These are phyloP conservation scores for Xestia sexstrigata DNA, from an alignment of 2,888 invertebrate genomes.

Conservation along the genomic window DNA sequence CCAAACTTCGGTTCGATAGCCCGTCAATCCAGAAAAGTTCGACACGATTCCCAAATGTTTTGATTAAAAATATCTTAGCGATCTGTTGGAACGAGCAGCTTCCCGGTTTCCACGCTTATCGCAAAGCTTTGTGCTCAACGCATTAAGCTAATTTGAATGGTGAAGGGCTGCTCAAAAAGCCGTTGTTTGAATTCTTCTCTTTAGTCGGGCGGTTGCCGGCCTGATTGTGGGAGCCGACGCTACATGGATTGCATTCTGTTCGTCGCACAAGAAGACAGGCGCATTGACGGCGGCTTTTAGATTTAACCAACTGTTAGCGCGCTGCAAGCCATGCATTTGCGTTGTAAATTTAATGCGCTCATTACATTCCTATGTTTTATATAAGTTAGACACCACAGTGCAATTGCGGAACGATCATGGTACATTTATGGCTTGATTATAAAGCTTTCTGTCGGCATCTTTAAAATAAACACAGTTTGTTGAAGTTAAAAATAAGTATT, in stretches of 20 bases:
- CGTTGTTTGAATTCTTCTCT: slow-evolving; percentile 88
- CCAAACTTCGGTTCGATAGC: slow-evolving; percentile 65
- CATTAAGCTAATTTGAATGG: slow-evolving; percentile 91
- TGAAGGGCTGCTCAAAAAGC: slow-evolving; percentile 86
- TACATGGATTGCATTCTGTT: slow-evolving; percentile 86
- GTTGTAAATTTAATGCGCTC: slow-evolving; percentile 76
- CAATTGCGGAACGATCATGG: slow-evolving; percentile 67
- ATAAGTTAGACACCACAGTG: slow-evolving; percentile 59
- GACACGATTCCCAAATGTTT: slow-evolving; percentile 74
- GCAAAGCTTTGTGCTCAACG: slow-evolving; percentile 87
- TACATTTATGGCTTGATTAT: slow-evolving; percentile 64
- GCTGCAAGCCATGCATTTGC: slow-evolving; percentile 72
- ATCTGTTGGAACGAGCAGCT: slow-evolving; percentile 77
- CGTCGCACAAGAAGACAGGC: slow-evolving; percentile 83
- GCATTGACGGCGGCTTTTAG: slow-evolving; percentile 84
- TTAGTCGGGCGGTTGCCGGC: slow-evolving; percentile 82
- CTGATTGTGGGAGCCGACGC: slow-evolving; percentile 84
- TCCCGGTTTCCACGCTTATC: slow-evolving; percentile 85
- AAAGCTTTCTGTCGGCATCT: slow-evolving; percentile 62
- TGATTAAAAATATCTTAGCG: slow-evolving; percentile 78
- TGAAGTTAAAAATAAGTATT: slow-evolving; percentile 82
- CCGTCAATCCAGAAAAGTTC: slow-evolving; percentile 65
- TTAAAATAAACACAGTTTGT: slow-evolving; percentile 70
- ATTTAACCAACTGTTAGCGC: slow-evolving; percentile 77
- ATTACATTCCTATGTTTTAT: slow-evolving; percentile 74